A percentile compares a stretch with the other conserved stretches of the same genome.
phyloP scores from a whole-genome alignment of 2,113 vertebrate genomes.

The Otocyon megalotis region DNA sequence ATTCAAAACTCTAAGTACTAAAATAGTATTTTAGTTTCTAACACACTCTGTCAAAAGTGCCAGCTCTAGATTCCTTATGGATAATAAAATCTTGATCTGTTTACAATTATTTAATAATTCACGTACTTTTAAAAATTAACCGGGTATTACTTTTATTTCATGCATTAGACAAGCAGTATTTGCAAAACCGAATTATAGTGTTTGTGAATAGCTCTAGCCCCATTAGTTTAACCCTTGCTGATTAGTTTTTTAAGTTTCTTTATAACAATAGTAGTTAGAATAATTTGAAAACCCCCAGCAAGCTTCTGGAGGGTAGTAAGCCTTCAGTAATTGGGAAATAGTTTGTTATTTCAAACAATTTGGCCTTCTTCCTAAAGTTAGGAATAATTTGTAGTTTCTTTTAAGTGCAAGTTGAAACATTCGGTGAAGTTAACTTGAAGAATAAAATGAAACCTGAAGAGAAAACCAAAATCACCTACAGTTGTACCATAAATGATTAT shows the following conservation, averaged over 20 bases:
- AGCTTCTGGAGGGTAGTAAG: conserved; percentile 29
- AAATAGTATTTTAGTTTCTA: conserved; percentile 56
- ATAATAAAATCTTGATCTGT: conserved; percentile 40
- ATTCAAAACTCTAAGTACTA: background rate
- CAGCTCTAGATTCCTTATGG: background rate
- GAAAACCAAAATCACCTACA: background rate
- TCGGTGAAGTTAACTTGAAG: conserved; percentile 38
- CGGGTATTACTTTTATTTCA: conserved; percentile 62
- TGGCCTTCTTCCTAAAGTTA: conserved; percentile 53
- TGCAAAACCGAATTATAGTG: conserved; percentile 55
- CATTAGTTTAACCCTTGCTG: conserved; percentile 67
- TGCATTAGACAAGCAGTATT: conserved; percentile 42
- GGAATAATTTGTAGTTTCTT: conserved; percentile 61
- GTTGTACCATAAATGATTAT: background rate
- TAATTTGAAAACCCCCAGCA: conserved; percentile 56
- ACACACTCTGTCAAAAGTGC: background rate
- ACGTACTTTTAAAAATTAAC: conserved; percentile 54
- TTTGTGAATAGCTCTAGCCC: conserved; percentile 27
- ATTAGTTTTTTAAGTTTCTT: conserved; percentile 63
- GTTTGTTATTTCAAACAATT: conserved; percentile 55
- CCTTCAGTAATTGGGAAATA: conserved; percentile 55
- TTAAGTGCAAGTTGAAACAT: conserved; percentile 54
- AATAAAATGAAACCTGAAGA: conserved; percentile 52
- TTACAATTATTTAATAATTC: conserved; percentile 65
- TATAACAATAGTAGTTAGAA: conserved; percentile 39